Conservation (phyloP, 1,140 invertebrate species). For the Harlomillsia oculata region DNA sequence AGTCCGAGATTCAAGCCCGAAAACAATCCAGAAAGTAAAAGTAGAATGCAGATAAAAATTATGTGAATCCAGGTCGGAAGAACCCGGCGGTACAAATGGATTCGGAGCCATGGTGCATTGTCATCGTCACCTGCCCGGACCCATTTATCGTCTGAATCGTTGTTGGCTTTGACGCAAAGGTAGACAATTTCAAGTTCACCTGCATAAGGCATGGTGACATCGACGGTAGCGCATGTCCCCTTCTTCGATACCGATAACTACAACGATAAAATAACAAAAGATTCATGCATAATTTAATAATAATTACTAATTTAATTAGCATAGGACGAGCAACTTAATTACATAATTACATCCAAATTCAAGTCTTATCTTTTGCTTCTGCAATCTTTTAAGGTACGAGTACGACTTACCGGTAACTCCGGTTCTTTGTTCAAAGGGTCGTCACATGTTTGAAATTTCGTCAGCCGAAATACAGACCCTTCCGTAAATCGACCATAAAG, state of each 20-base stretch:
- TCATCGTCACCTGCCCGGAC: constrained; percentile 1
- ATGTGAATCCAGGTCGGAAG: constrained; percentile 37
- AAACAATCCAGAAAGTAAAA: constrained; percentile 49
- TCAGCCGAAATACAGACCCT: constrained; percentile 5
- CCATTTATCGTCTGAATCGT: not conserved
- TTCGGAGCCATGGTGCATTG: constrained; percentile 17
- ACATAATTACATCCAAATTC: not conserved
- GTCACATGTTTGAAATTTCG: constrained; percentile 14
- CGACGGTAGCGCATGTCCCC: not conserved
- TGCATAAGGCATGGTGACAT: constrained; percentile 5
- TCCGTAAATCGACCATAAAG: constrained; percentile 14
- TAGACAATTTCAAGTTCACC: constrained; percentile 13
- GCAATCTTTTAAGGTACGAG: not conserved
- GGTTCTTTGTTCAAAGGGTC: constrained; percentile 5
- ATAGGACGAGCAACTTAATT: no score
- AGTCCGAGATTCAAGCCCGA: constrained; percentile 53
- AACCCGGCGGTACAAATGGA: constrained; percentile 9
- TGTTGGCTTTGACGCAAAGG: constrained; percentile 14
- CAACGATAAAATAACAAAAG: not conserved
- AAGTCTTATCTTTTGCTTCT: not conserved
- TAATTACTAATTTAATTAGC: not conserved
- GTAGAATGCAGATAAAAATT: constrained; percentile 41
- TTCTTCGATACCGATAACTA: no score
- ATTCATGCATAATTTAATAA: not conserved
- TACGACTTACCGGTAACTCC: not conserved